Conservation (phyloP, 92 coral and sea anemone genomes). For the Meandrina meandrites region DNA sequence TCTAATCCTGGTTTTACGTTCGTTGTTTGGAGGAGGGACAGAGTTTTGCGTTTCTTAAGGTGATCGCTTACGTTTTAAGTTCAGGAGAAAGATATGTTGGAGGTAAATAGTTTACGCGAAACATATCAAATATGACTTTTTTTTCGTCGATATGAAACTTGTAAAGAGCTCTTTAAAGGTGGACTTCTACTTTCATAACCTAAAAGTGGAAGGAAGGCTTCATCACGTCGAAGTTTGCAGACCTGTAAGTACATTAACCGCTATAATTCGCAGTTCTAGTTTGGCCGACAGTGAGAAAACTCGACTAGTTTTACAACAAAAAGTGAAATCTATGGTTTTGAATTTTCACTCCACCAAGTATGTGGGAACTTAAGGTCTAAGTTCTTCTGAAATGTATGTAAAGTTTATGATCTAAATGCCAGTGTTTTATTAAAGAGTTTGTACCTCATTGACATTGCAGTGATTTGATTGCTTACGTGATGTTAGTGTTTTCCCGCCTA, state of each 20-base stretch:
- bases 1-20: not conserved
- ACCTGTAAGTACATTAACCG: not conserved
- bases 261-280: no score
- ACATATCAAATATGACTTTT: slow-evolving; percentile 26
- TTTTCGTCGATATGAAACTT: slow-evolving; percentile 5
- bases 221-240: not conserved
- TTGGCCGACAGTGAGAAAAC: no score
- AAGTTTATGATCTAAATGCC: no score
- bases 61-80: not conserved
- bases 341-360: no score
- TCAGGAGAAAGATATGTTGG: not conserved
- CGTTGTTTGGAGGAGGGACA: not conserved
- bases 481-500: no score
- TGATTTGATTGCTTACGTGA: no score
- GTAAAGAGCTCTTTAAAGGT: not conserved
- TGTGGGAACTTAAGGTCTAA: no score
- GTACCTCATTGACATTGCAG: no score
- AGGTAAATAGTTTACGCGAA: not conserved
- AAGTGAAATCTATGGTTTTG: no score
- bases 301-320: no score
- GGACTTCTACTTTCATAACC: not conserved
- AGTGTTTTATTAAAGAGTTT: no score
- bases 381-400: no score
- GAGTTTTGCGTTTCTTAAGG: slow-evolving; percentile 13
- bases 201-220: not conserved